Conservation (phyloP, 2,888 invertebrate genomes). For the Trissolcus brochymenae region DNA sequence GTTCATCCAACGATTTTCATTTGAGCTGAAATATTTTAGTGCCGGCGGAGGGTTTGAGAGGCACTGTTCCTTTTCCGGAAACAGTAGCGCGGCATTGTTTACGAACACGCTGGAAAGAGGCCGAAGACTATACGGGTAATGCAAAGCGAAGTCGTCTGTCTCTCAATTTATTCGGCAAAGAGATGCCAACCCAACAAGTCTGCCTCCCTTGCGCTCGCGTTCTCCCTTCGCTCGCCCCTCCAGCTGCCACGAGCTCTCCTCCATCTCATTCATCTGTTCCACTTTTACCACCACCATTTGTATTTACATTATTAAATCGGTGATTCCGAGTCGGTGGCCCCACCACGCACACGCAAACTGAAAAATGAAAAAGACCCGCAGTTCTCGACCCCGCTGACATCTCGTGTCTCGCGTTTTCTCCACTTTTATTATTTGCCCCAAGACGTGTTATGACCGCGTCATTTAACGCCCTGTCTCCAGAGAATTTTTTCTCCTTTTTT, state of each 20-base stretch:
- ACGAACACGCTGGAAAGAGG: constrained; percentile 61
- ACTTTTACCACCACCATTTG: constrained; percentile 21
- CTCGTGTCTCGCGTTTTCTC: constrained; percentile 5
- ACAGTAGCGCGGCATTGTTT: constrained; percentile 69
- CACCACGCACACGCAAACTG: neutral
- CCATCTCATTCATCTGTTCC: constrained; percentile 29
- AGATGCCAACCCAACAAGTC: constrained; percentile 51
- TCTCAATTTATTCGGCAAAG: constrained; percentile 64
- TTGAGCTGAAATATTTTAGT: neutral
- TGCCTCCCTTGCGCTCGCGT: constrained; percentile 24
- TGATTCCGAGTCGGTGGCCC: constrained; percentile 13
- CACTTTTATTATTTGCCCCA: constrained; percentile 5
- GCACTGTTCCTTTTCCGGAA: constrained; percentile 69
- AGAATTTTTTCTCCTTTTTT: constrained; percentile 6
- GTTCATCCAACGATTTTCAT: neutral
- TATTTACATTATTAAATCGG: constrained; percentile 45
- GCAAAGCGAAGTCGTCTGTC: constrained; percentile 59
- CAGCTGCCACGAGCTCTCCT: constrained; percentile 21
- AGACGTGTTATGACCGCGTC: constrained; percentile 21
- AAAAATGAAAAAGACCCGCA: constrained; percentile 2
- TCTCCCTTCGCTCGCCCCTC: constrained; percentile 25
- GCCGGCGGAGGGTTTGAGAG: constrained; percentile 58
- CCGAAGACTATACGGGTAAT: constrained; percentile 50
- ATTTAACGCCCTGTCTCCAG: constrained; percentile 21
- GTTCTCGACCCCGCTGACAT: constrained; percentile 11